phyloP scores from a whole-genome alignment of 2,888 invertebrate genomes.

The Tromatobia lineatoria region DNA sequence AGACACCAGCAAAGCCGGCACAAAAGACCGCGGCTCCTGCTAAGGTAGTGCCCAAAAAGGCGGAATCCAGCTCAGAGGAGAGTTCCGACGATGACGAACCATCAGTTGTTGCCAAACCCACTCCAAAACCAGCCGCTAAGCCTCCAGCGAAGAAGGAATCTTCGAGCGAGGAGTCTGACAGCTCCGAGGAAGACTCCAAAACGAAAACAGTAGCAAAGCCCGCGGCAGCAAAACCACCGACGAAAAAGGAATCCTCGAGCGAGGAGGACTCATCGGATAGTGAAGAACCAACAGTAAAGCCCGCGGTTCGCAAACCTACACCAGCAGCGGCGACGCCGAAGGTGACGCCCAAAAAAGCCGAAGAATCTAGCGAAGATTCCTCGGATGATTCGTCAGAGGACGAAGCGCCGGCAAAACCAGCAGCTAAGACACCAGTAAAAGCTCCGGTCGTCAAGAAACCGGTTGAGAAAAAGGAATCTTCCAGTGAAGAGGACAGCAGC shows the following conservation, averaged over 20 bases:
- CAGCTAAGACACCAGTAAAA: constrained; percentile 62
- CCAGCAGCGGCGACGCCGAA: constrained; percentile 70
- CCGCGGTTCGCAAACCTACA: constrained; percentile 67
- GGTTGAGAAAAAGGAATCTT: constrained; percentile 78
- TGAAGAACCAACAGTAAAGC: constrained; percentile 78
- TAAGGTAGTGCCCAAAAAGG: constrained; percentile 74
- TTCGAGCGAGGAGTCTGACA: constrained; percentile 80
- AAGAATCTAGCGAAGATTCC: constrained; percentile 76
- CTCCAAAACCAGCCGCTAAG: constrained; percentile 66
- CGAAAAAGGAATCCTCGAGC: constrained; percentile 81
- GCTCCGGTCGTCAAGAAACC: constrained; percentile 59
- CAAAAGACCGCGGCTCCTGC: constrained; percentile 72
- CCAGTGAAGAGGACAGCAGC: constrained; percentile 82
- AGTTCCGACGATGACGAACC: constrained; percentile 79
- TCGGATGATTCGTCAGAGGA: constrained; percentile 74
- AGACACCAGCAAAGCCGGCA: constrained; percentile 77
- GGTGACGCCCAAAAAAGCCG: constrained; percentile 66
- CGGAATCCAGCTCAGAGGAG: constrained; percentile 81
- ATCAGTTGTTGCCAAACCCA: constrained; percentile 13
- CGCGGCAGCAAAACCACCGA: constrained; percentile 52
- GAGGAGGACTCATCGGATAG: constrained; percentile 83
- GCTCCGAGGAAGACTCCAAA: constrained; percentile 79
- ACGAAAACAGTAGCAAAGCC: constrained; percentile 73
- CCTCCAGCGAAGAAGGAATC: constrained; percentile 69
- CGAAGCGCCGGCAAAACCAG: constrained; percentile 53